Conservation (phyloP, 2,113 vertebrate genomes). For the Ivindomyrus marchei region DNA sequence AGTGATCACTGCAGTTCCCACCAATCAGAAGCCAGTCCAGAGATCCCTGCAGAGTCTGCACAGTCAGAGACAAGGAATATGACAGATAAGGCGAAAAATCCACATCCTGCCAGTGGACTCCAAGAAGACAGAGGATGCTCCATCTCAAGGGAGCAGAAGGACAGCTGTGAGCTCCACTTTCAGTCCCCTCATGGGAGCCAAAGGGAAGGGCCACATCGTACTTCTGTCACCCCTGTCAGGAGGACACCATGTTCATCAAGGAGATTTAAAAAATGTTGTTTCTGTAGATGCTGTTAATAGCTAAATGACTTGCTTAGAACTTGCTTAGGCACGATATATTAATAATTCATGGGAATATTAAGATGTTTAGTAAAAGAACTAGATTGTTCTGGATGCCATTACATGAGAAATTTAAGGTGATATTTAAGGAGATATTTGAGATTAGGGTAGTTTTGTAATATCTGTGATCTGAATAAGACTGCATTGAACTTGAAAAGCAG, state of each 20-base stretch:
- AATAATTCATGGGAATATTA: constrained; percentile 8
- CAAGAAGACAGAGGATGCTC: not conserved
- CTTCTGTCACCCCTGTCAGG: not conserved
- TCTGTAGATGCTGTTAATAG: not conserved
- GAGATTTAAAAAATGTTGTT: not conserved
- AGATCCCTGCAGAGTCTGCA: not conserved
- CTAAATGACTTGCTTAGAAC: not conserved
- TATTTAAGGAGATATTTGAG: not conserved
- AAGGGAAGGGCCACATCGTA: no score
- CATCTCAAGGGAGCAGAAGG: not conserved
- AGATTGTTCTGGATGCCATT: not conserved
- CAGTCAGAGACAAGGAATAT: not conserved
- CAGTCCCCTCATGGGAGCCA: not conserved
- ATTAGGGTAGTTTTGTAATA: not conserved
- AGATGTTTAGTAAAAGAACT: not conserved
- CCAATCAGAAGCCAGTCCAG: not conserved
- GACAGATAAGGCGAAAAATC: not conserved
- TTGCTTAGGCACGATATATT: not conserved
- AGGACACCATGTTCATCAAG: not conserved
- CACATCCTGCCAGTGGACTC: not conserved
- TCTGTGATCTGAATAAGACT: not conserved
- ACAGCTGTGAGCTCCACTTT: not conserved
- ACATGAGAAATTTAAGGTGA: not conserved
- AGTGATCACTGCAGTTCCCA: not conserved
- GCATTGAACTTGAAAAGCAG: not conserved